Evolutionary conservation across 2,888 invertebrate genomes (phyloP).

Genomic region (Argyresthia albistria): DNA sequence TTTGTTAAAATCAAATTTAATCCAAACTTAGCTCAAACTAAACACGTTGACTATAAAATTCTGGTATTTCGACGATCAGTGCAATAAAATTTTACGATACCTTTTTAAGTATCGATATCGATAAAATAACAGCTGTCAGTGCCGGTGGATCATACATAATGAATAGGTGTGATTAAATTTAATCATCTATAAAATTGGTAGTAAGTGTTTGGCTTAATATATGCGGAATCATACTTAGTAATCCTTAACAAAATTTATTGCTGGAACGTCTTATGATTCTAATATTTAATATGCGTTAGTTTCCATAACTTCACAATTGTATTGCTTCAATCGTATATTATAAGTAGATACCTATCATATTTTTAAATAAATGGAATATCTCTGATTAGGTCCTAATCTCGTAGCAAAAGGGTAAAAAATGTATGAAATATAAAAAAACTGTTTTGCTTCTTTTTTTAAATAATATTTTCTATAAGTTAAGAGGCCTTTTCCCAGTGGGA

Average conservation of each 20-base stretch:
- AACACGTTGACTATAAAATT: slow-evolving; percentile 33
- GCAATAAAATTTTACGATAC: slow-evolving; percentile 47
- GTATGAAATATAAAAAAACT: too few species aligned
- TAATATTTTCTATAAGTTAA: too few species aligned
- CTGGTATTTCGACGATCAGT: slow-evolving; percentile 17
- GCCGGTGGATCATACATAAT: slow-evolving; percentile 11
- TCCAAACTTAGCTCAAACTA: slow-evolving; percentile 26
- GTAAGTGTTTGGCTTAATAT: background rate
- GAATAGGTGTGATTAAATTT: slow-evolving; percentile 35
- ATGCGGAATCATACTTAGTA: background rate
- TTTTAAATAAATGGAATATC: too few species aligned
- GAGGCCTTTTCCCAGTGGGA: too few species aligned
- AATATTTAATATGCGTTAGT: too few species aligned
- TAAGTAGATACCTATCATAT: too few species aligned
- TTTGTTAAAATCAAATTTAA: slow-evolving; percentile 36
- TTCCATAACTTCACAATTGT: too few species aligned
- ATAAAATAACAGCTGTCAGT: slow-evolving; percentile 34
- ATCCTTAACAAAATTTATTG: background rate
- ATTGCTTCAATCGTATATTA: too few species aligned
- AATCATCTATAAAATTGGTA: slow-evolving; percentile 29
- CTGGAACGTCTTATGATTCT: background rate
- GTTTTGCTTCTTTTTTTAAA: too few species aligned
- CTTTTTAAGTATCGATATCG: slow-evolving; percentile 30
- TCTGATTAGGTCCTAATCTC: too few species aligned
- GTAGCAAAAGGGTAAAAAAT: too few species aligned